phyloP scores from a whole-genome alignment of 2,113 vertebrate genomes.

The Percina caprodes region DNA sequence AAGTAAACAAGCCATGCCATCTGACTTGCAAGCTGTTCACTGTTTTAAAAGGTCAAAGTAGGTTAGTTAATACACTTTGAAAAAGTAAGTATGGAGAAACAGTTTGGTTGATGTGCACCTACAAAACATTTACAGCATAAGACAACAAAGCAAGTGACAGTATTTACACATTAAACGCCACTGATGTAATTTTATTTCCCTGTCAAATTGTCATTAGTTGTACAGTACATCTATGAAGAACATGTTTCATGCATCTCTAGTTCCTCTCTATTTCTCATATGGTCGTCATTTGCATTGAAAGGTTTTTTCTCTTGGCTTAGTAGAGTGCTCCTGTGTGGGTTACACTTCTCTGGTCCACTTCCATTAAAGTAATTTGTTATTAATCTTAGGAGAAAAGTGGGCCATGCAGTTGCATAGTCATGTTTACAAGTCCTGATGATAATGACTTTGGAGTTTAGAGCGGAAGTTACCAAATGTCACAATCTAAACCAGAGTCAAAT shows the following conservation, averaged over 20 bases:
- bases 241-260: slow-evolving; percentile 10
- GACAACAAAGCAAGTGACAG: slow-evolving; percentile 21
- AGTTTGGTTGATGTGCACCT: slow-evolving; percentile 24
- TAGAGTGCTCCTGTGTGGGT: slow-evolving; percentile 5
- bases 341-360: slow-evolving; percentile 16
- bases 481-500: background rate
- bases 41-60: slow-evolving; percentile 18
- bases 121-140: slow-evolving; percentile 4
- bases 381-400: background rate
- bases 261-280: background rate
- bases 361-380: background rate
- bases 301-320: background rate
- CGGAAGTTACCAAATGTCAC: background rate
- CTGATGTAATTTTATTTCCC: slow-evolving; percentile 15
- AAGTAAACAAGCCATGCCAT: background rate
- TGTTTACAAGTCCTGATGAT: background rate
- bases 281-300: slow-evolving; percentile 7
- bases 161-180: slow-evolving; percentile 23
- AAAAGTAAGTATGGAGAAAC: background rate
- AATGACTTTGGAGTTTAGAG: background rate
- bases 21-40: slow-evolving; percentile 32
- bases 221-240: slow-evolving; percentile 18
- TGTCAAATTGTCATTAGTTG: slow-evolving; percentile 29
- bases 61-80: background rate
- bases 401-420: background rate